A percentile compares a stretch with the other conserved stretches of the same genome.
phyloP scores from a whole-genome alignment of 1,140 invertebrate species.

The Steinernema khuongi region DNA sequence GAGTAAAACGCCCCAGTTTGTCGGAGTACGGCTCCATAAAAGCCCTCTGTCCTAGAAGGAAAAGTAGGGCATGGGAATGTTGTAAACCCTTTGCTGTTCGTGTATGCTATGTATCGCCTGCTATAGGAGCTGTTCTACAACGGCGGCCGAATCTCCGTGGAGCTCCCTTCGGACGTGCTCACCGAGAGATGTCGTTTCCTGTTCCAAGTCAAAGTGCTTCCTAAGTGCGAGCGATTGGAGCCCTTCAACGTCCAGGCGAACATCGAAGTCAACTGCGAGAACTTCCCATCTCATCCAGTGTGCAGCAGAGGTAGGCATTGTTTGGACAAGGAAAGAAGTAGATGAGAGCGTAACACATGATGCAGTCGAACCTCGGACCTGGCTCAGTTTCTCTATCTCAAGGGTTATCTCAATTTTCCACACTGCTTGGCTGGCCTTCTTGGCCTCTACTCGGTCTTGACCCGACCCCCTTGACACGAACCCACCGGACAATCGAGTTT shows the following conservation, averaged over 20 bases:
- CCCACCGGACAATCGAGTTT: conserved; percentile 4
- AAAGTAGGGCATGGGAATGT: too few species aligned
- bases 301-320: conserved; percentile 29
- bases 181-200: conserved; percentile 32
- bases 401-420: too few species aligned
- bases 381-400: too few species aligned
- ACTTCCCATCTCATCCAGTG: conserved; percentile 25
- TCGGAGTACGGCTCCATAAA: too few species aligned
- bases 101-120: too few species aligned
- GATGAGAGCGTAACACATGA: too few species aligned
- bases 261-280: conserved; percentile 39
- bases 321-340: background rate
- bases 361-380: too few species aligned
- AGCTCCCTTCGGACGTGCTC: conserved; percentile 27
- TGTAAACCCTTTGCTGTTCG: too few species aligned
- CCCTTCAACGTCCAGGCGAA: conserved; percentile 36
- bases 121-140: conserved; percentile 32
- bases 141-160: conserved; percentile 29
- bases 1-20: background rate
- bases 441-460: too few species aligned
- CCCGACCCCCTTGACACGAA: too few species aligned
- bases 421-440: too few species aligned
- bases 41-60: too few species aligned
- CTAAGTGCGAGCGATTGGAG: conserved; percentile 31
- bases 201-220: conserved; percentile 35